Evolutionary conservation across 2,113 vertebrate species (phyloP), one percentile per base, ranked within the genome.

Genomic region (Chloroceryle aenea): DNA sequence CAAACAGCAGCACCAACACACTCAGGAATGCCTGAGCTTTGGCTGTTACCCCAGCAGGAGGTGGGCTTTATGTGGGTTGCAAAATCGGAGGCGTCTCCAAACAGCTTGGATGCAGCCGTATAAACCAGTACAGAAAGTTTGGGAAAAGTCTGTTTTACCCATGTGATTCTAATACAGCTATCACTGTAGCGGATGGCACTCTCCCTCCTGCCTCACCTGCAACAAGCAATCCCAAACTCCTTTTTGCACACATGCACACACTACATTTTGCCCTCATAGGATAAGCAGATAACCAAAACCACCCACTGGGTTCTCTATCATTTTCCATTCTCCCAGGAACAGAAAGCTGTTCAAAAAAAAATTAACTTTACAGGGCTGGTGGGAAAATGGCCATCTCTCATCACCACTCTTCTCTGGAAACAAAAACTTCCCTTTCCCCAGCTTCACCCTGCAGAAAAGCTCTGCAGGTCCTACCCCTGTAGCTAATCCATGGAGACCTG

Each of bases 201-300:
- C 13, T 78, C 43, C 21, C 48, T 91, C 78, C 80, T 68, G 58
- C 56, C 25, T 78, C 43, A 30, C 14, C 52, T 43, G 21, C 58
- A 67, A 21, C 2, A 4, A 89, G 18, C 30, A 69, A 90, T 26
- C 19, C 52, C 20, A 48, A 30, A 34, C 48, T 38, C 55, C 18
- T 52, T 62, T 52, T 25, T 0, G 2, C 1, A 1, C 38, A 29
- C 0, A 1, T 0, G 6, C 52, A 77, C 29, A 40, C 63, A 36
- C 40, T 0, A 3, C 13, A 9, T 62, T 81, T 77, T 47, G 21
- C 25, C 50, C 34, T 45, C n/a, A 18, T 0, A 55, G 32, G 34
- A 67, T 16, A 63, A 78, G 34, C 14, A 58, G 34, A 80, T 67
- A 84, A 22, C 7, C 16, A 89, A 62, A 58, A 21, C 2, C 48